Percentiles rank a stretch among this genome's conserved stretches.
phyloP scores from a whole-genome alignment of 1,140 invertebrate species.

The Leptopilina clavipes region DNA sequence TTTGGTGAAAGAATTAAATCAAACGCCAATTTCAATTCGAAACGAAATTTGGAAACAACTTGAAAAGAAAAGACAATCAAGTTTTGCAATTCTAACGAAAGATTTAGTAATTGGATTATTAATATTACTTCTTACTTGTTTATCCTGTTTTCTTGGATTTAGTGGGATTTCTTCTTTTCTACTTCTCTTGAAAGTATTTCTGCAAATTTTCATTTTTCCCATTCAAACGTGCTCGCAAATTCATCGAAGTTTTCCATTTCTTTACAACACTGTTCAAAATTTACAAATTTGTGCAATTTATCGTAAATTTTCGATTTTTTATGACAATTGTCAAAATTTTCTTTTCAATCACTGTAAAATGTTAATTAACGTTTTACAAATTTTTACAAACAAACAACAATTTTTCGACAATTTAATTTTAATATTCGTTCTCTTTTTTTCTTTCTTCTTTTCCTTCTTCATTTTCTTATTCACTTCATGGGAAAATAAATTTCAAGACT shows the following conservation, averaged over 20 bases:
- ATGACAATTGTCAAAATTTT: background rate
- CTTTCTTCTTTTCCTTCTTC: too few species aligned
- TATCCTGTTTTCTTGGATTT: background rate
- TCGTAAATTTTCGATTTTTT: background rate
- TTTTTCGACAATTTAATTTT: background rate
- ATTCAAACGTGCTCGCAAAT: background rate
- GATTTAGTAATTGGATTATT: slow-evolving; percentile 42
- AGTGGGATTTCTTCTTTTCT: background rate
- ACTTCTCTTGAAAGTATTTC: background rate
- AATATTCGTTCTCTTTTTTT: background rate
- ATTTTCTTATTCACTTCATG: background rate
- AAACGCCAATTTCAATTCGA: slow-evolving; percentile 5
- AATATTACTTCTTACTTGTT: slow-evolving; percentile 38
- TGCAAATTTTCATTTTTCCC: background rate
- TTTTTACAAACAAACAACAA: background rate
- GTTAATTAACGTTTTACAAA: background rate
- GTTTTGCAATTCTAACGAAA: slow-evolving; percentile 33
- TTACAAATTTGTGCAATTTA: background rate
- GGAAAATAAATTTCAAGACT: background rate
- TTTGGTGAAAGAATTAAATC: slow-evolving; percentile 40
- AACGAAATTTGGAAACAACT: slow-evolving; percentile 27
- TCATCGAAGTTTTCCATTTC: background rate
- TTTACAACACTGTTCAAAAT: background rate
- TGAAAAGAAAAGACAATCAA: background rate
- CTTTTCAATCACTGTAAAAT: background rate